A percentile compares a stretch with the other conserved stretches of the same genome.
These are phyloP conservation scores for Cyprinodon diabolis DNA, from an alignment of 2,797 vertebrate genomes.

Conservation along the genomic window DNA sequence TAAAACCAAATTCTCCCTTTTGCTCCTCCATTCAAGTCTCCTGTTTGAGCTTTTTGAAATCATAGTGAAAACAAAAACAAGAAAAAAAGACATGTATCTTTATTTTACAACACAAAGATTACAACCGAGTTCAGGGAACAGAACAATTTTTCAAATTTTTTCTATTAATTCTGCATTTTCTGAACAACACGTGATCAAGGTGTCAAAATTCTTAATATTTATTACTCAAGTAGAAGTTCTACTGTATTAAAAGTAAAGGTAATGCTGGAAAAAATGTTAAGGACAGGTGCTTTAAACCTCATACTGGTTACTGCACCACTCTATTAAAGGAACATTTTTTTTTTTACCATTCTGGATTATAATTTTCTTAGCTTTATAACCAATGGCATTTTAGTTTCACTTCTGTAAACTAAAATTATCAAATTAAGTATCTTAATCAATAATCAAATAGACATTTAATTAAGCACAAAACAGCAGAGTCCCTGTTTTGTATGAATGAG, in stretches of 20 bases:
- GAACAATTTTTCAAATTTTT: constrained; percentile 6
- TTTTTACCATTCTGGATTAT: too few relatives aligned
- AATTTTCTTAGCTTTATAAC: too few relatives aligned
- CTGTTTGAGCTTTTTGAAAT: neutral
- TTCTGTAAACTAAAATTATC: neutral
- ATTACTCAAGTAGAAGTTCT: too few relatives aligned
- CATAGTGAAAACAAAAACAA: neutral
- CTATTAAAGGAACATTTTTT: too few relatives aligned
- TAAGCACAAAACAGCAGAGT: too few relatives aligned
- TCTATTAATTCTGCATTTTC: constrained; percentile 16
- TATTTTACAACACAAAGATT: constrained; percentile 1
- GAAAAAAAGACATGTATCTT: neutral
- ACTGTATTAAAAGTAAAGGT: too few relatives aligned
- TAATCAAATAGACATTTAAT: neutral
- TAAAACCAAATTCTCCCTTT: constrained; percentile 12
- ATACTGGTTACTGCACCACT: too few relatives aligned
- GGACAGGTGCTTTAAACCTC: too few relatives aligned
- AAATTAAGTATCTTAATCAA: neutral
- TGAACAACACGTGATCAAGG: constrained; percentile 46
- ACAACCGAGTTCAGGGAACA: constrained; percentile 3
- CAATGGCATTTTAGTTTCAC: too few relatives aligned
- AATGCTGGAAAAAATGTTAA: too few relatives aligned
- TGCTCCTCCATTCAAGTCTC: neutral
- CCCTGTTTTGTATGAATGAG: neutral
- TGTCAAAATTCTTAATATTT: constrained; percentile 1